Evolutionary conservation across 2,888 invertebrate genomes (phyloP).

Genomic region (Hydropsyche betteni): DNA sequence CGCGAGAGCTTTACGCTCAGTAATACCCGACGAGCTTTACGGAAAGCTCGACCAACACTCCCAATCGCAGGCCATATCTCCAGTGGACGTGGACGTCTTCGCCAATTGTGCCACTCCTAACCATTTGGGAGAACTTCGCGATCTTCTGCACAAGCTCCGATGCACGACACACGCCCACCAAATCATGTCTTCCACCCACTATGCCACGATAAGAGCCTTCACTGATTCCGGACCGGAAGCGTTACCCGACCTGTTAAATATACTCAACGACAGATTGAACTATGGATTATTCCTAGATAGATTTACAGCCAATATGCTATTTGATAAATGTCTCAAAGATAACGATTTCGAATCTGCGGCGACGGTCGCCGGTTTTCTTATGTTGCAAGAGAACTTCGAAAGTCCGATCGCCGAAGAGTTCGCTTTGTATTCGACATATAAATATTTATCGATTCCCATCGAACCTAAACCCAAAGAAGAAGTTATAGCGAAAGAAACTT

Average conservation of each 20-base stretch:
- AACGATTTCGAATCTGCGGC: slow-evolving; percentile 77
- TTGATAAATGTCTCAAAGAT: slow-evolving; percentile 79
- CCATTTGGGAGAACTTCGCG: slow-evolving; percentile 75
- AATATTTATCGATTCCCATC: slow-evolving; percentile 68
- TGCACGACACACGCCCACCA: slow-evolving; percentile 75
- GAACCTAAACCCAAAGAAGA: slow-evolving; percentile 53
- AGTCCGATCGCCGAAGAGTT: slow-evolving; percentile 76
- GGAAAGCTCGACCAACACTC: slow-evolving; percentile 68
- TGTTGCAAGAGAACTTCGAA: slow-evolving; percentile 88
- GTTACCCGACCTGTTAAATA: slow-evolving; percentile 68
- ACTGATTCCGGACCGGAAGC: slow-evolving; percentile 66
- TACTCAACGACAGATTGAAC: slow-evolving; percentile 82
- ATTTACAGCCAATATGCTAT: slow-evolving; percentile 78
- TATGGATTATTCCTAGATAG: slow-evolving; percentile 93
- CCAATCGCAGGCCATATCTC: slow-evolving; percentile 71
- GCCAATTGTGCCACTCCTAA: slow-evolving; percentile 62
- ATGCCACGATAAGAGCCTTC: slow-evolving; percentile 77
- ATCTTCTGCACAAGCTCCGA: slow-evolving; percentile 76
- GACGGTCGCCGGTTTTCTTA: slow-evolving; percentile 77
- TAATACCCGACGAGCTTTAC: neutral
- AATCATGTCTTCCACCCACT: slow-evolving; percentile 80
- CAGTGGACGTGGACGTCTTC: slow-evolving; percentile 86
- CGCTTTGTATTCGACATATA: slow-evolving; percentile 78
- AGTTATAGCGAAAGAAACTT: slow-evolving; percentile 52
- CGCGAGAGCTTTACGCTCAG: neutral